Base-by-base conservation (phyloP, 2,113 vertebrate genomes). In the Bubalus kerabau region DNA sequence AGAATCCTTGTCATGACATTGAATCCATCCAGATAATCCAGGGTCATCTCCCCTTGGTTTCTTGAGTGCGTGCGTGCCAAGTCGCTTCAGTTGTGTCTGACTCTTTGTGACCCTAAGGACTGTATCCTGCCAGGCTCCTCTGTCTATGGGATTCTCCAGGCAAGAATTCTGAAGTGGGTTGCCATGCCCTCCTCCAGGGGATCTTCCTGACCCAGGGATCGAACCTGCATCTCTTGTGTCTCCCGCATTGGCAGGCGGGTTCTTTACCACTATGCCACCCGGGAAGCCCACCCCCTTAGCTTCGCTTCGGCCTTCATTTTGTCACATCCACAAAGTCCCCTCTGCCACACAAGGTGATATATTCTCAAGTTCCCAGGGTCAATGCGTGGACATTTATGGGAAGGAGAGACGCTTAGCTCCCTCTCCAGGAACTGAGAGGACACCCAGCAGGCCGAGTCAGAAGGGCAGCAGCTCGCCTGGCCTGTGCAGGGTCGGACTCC, bases 371-470 rank as follows among this genome's bases (percentile, higher is more conserved):
- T 21, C 54, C 60, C 0, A 1, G 59, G 43, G 4, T 28, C 23
- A 2, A 16, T 54, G 10, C 0, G 21, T 60, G 52, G 52, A 13
- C 21, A 4, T 28, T 11, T 1, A 0, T 4, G 40, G 23, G 60
- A 32, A 17, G 19, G 50, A 46, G 40, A 30, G 19, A 2, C 0
- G 7, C 5, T 50, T 2, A 11, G 13, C 19, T n/a, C 9, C 43
- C 10, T 19, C 43, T 28, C 9, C 0, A 28, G 60, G 46, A 24
- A 2, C 16, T 5, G 83, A 26, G 30, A 23, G 4, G 6, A 32
- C 1, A 3, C 85, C 40, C 7, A 0, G 23, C 6, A 6, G 19
- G 12, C 19, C 0, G 3, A 26, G 14, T 40, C 28, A 24, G 28
- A 36, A 24, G 3, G 46, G 30, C 71, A 32, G 16, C 56, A 24